Conservation (phyloP, 2,113 vertebrate genomes). For the Alosa alosa region DNA sequence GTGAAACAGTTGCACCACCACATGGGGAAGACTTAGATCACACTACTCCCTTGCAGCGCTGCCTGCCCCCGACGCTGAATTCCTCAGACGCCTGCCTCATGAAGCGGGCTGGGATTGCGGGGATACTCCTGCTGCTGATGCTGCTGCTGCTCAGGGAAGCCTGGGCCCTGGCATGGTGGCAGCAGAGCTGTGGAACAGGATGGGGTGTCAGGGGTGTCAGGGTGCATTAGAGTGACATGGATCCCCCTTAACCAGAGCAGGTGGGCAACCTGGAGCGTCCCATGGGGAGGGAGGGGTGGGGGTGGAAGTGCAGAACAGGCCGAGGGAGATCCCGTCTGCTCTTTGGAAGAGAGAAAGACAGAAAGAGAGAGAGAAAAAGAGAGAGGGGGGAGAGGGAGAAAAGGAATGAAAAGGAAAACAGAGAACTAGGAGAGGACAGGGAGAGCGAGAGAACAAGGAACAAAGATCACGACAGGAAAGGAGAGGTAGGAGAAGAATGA, state of each 20-base stretch:
- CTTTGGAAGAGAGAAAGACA: background rate
- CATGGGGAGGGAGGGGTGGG: background rate
- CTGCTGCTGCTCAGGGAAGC: background rate
- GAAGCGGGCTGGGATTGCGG: background rate
- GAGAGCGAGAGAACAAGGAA: background rate
- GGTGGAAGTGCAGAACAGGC: background rate
- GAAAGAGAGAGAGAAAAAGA: background rate
- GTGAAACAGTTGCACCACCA: background rate
- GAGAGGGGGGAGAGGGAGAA: background rate
- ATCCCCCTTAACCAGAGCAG: background rate
- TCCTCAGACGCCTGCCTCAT: background rate
- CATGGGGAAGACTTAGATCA: background rate
- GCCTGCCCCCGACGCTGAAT: background rate
- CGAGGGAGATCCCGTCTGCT: background rate
- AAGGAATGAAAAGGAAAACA: background rate
- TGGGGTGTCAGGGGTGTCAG: conserved; percentile 14
- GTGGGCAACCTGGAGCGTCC: background rate
- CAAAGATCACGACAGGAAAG: background rate
- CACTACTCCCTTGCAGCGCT: background rate
- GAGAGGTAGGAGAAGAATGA: background rate
- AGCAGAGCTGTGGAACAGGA: background rate
- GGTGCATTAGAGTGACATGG: background rate
- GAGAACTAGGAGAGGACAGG: background rate
- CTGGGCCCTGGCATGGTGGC: background rate
- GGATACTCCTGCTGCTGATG: background rate